Percentiles rank a stretch among this genome's conserved stretches.
These are phyloP conservation scores for Myotis lucifugus DNA, from an alignment of 2,113 vertebrate species.

Conservation along the genomic window DNA sequence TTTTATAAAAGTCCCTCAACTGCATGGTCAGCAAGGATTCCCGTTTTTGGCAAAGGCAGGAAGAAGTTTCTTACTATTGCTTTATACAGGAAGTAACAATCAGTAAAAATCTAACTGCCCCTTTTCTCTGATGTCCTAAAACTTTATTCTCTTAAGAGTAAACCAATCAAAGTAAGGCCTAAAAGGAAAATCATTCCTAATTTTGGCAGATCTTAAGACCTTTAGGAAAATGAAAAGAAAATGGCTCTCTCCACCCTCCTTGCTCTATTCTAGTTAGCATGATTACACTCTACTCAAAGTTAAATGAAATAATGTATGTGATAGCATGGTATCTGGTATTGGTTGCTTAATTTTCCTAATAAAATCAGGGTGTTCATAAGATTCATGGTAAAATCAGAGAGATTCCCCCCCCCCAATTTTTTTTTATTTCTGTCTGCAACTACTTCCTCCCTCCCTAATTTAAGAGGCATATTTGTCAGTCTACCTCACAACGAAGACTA, in stretches of 20 bases:
- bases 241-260: not conserved
- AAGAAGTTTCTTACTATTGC: not conserved
- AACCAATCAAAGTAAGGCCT: not conserved
- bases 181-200: conserved; percentile 8
- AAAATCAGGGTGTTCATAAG: conserved; percentile 3
- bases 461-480: not conserved
- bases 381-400: not conserved
- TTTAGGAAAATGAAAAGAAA: not conserved
- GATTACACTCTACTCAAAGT: not conserved
- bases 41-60: not conserved
- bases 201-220: not conserved
- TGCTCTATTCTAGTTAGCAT: not conserved
- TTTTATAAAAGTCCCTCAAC: not conserved
- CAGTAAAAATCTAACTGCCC: not conserved
- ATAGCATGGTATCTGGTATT: not conserved
- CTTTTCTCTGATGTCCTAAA: not conserved
- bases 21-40: not conserved
- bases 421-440: not conserved
- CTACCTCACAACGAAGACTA: not conserved
- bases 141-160: not conserved
- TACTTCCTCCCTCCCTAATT: not conserved
- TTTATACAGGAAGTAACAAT: not conserved
- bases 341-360: not conserved
- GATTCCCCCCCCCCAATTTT: not conserved
- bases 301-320: not conserved